Evolutionary conservation across 1,140 invertebrate species (phyloP).

Genomic region (Camponotus pennsylvanicus): DNA sequence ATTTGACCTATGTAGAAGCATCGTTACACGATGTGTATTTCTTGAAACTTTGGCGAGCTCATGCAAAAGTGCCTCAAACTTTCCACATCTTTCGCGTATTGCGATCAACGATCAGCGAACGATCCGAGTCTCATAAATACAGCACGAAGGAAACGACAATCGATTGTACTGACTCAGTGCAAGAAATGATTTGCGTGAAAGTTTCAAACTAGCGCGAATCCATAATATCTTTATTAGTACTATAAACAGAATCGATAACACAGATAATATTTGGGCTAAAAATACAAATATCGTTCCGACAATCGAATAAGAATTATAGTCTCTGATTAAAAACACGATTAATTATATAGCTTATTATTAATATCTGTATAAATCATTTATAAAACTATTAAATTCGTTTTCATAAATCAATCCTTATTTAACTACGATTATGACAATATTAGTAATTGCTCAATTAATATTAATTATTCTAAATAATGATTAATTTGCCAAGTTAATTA

Average conservation of each 20-base stretch:
- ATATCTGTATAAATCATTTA: background rate
- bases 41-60: slow-evolving; percentile 60
- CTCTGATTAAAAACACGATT: background rate
- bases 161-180: slow-evolving; percentile 20
- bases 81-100: slow-evolving; percentile 47
- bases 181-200: slow-evolving; percentile 44
- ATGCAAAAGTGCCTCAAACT: slow-evolving; percentile 60
- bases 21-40: slow-evolving; percentile 33
- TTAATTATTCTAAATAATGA: slow-evolving; percentile 17
- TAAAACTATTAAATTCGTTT: background rate
- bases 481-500: background rate
- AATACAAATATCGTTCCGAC: background rate
- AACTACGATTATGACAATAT: slow-evolving; percentile 16
- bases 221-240: slow-evolving; percentile 9
- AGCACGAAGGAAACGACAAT: background rate
- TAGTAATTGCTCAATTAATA: background rate
- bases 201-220: background rate
- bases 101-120: slow-evolving; percentile 38
- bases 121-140: slow-evolving; percentile 34
- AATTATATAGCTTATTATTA: background rate
- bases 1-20: slow-evolving; percentile 49
- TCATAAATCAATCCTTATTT: slow-evolving; percentile 11
- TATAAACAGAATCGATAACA: slow-evolving; percentile 11
- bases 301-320: background rate
- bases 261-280: background rate